phyloP scores from a whole-genome alignment of 2,888 invertebrate genomes.

The Homarus gammarus region DNA sequence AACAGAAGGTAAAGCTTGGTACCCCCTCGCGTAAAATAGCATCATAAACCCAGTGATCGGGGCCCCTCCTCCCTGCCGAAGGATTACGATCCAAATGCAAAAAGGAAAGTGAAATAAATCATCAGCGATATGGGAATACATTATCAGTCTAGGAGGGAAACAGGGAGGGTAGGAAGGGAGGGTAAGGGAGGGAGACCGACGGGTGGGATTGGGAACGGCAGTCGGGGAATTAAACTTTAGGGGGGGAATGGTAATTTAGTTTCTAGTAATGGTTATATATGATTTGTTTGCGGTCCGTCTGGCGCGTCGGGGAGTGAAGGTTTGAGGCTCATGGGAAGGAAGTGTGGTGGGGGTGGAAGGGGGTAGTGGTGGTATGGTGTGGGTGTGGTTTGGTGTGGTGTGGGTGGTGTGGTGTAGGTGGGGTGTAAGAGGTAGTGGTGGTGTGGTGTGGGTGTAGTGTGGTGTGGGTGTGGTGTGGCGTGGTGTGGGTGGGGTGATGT shows the following conservation, averaged over 20 bases:
- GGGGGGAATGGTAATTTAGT: conserved; percentile 59
- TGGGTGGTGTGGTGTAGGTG: too few relatives aligned
- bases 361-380: neutral
- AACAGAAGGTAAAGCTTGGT: conserved; percentile 26
- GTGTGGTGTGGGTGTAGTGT: too few relatives aligned
- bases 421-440: too few relatives aligned
- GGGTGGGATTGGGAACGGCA: conserved; percentile 22
- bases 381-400: neutral
- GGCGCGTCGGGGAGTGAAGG: neutral
- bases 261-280: conserved; percentile 65
- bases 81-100: conserved; percentile 69
- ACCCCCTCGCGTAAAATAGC: conserved; percentile 47
- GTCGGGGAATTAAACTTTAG: conserved; percentile 48
- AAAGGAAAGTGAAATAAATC: conserved; percentile 70
- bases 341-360: neutral
- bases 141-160: conserved; percentile 40
- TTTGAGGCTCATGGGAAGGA: neutral
- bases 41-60: conserved; percentile 52
- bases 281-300: conserved; percentile 52
- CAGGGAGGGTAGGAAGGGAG: conserved; percentile 1
- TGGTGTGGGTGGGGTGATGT: neutral
- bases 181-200: conserved; percentile 16
- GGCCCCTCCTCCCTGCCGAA: conserved; percentile 20
- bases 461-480: too few relatives aligned
- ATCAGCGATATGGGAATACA: conserved; percentile 69